Evolutionary conservation across 2,888 invertebrate genomes (phyloP).

Genomic region (Tiliacea citrago): DNA sequence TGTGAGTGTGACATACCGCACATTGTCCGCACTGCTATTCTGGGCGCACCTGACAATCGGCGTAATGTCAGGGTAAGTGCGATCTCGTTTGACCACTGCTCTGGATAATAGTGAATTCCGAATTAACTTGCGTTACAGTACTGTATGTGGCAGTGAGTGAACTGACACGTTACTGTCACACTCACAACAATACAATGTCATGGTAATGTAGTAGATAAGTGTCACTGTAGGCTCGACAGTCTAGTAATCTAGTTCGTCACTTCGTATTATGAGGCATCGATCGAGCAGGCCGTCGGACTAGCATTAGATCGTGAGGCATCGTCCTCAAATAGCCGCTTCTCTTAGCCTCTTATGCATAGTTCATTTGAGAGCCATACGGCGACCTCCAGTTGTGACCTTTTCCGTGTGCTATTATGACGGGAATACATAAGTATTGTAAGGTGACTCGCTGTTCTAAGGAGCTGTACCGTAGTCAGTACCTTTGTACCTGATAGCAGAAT

Average conservation of each 20-base stretch:
- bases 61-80: conserved; percentile 26
- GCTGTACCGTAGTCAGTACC: not conserved
- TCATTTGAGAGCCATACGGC: conserved; percentile 22
- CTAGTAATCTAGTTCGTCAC: conserved; percentile 15
- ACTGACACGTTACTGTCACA: conserved; percentile 1
- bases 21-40: conserved; percentile 18
- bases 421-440: not conserved
- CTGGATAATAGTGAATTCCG: not conserved
- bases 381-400: conserved; percentile 38
- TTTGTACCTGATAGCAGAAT: conserved; percentile 1
- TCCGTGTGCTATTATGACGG: not conserved
- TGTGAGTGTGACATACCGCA: conserved; percentile 11
- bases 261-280: conserved; percentile 28
- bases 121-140: conserved; percentile 11
- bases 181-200: conserved; percentile 1
- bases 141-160: conserved; percentile 6
- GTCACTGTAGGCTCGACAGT: not conserved
- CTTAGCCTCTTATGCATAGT: conserved; percentile 32
- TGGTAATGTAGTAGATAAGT: not conserved
- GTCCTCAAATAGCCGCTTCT: conserved; percentile 54
- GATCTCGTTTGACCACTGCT: conserved; percentile 13
- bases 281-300: conserved; percentile 39
- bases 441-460: not conserved
- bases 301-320: conserved; percentile 51
- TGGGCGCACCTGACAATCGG: conserved; percentile 34